Evolutionary conservation across 2,113 vertebrate species (phyloP).

Genomic region (Spea multiplicata): DNA sequence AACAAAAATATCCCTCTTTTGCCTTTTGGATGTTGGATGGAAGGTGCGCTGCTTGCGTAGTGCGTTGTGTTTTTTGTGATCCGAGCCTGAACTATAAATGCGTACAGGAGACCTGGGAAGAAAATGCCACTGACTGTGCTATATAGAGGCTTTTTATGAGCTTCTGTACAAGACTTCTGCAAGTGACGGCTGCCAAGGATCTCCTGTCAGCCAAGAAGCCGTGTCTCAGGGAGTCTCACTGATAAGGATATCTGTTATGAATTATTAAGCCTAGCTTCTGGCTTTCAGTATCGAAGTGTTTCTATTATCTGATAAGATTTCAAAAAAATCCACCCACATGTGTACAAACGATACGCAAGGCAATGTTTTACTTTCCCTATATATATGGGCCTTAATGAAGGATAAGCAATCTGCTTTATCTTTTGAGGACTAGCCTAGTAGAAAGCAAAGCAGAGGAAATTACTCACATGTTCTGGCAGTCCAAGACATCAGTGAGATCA

Average conservation of each 20-base stretch:
- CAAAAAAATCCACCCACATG: not conserved
- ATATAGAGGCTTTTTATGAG: slow-evolving; percentile 1
- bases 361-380: not conserved
- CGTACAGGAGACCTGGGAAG: too few relatives aligned
- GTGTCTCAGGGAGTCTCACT: slow-evolving; percentile 17
- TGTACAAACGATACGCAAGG: not conserved
- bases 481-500: too few relatives aligned
- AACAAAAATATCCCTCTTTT: too few relatives aligned
- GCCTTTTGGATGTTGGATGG: too few relatives aligned
- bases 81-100: too few relatives aligned
- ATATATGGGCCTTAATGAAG: not conserved
- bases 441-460: not conserved
- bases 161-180: slow-evolving; percentile 24
- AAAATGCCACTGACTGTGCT: too few relatives aligned
- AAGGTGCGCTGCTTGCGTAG: too few relatives aligned
- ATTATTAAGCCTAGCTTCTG: slow-evolving; percentile 35
- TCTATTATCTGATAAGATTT: slow-evolving; percentile 1
- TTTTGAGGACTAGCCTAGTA: not conserved
- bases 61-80: too few relatives aligned
- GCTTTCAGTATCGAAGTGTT: slow-evolving; percentile 2
- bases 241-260: slow-evolving; percentile 28
- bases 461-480: not conserved
- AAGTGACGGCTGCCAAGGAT: slow-evolving; percentile 23
- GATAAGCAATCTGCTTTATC: not conserved
- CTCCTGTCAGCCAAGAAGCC: slow-evolving; percentile 20